phyloP scores from a whole-genome alignment of 1,140 invertebrate genomes.

The Drosophila leontia region DNA sequence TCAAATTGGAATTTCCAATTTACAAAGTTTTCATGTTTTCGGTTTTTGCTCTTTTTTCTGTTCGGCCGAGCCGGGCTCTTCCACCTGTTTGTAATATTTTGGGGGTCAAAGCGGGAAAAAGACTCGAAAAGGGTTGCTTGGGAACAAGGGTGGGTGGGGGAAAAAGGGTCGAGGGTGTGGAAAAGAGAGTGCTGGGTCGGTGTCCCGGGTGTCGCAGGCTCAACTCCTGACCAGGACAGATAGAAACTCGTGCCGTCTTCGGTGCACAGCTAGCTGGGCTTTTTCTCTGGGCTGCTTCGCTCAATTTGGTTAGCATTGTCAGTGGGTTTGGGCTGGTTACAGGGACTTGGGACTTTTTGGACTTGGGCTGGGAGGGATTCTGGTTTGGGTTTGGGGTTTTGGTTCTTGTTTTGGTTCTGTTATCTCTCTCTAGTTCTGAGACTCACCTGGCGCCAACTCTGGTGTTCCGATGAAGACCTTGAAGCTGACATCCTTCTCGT shows the following conservation, averaged over 20 bases:
- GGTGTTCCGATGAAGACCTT: slow-evolving; percentile 96
- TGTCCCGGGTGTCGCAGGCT: slow-evolving; percentile 26
- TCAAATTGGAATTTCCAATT: slow-evolving; percentile 69
- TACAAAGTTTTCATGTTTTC: slow-evolving; percentile 36
- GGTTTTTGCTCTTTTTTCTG: slow-evolving; percentile 16
- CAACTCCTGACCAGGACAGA: slow-evolving; percentile 23
- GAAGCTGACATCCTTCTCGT: slow-evolving; percentile 98
- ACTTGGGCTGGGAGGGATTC: background rate
- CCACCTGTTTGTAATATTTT: slow-evolving; percentile 49
- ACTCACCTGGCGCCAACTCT: slow-evolving; percentile 92
- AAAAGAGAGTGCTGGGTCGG: slow-evolving; percentile 2
- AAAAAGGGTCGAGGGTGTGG: background rate
- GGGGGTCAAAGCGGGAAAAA: slow-evolving; percentile 13
- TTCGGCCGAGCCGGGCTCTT: slow-evolving; percentile 24
- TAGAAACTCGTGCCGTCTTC: slow-evolving; percentile 35
- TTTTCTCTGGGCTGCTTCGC: slow-evolving; percentile 30
- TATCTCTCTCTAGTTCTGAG: background rate
- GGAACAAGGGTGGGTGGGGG: background rate
- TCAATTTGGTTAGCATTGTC: slow-evolving; percentile 51
- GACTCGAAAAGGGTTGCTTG: slow-evolving; percentile 23
- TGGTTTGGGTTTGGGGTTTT: slow-evolving; percentile 4
- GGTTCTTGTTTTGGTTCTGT: background rate
- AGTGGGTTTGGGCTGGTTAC: slow-evolving; percentile 4
- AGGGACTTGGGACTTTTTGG: background rate
- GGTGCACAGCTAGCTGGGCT: slow-evolving; percentile 37